Conservation (phyloP, 2,797 vertebrate genomes). For the Saxicola maurus region DNA sequence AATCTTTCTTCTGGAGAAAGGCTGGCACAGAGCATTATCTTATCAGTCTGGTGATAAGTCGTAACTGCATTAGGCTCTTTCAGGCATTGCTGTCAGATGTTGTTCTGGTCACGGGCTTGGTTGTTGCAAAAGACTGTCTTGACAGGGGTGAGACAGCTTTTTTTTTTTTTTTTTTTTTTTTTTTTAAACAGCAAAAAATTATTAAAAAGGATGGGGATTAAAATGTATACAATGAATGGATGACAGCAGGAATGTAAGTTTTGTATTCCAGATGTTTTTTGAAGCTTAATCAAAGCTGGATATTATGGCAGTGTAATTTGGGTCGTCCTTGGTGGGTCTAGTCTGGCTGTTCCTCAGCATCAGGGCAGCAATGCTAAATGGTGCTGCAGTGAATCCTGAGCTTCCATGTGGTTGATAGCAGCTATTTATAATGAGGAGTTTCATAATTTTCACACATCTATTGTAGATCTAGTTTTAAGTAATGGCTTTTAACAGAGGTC, state of each 20-base stretch:
- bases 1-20: conserved; percentile 40
- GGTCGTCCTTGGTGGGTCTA: neutral
- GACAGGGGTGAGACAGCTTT: neutral
- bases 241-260: neutral
- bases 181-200: neutral
- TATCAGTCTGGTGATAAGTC: conserved; percentile 49
- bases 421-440: neutral
- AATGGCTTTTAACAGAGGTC: neutral
- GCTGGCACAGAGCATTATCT: conserved; percentile 30
- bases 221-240: neutral
- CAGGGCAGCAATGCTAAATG: neutral
- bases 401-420: neutral
- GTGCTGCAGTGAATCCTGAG: neutral
- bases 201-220: neutral
- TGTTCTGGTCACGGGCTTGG: conserved; percentile 15
- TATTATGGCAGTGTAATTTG: neutral
- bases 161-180: neutral
- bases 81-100: conserved; percentile 27
- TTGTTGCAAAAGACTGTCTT: conserved; percentile 48
- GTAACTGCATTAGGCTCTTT: conserved; percentile 36
- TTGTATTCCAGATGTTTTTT: conserved; percentile 8
- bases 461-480: neutral
- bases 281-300: conserved; percentile 2
- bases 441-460: neutral
- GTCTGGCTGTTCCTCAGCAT: neutral